These are phyloP conservation scores for Crenuchus spilurus DNA, from an alignment of 2,797 vertebrate species.

Conservation along the genomic window DNA sequence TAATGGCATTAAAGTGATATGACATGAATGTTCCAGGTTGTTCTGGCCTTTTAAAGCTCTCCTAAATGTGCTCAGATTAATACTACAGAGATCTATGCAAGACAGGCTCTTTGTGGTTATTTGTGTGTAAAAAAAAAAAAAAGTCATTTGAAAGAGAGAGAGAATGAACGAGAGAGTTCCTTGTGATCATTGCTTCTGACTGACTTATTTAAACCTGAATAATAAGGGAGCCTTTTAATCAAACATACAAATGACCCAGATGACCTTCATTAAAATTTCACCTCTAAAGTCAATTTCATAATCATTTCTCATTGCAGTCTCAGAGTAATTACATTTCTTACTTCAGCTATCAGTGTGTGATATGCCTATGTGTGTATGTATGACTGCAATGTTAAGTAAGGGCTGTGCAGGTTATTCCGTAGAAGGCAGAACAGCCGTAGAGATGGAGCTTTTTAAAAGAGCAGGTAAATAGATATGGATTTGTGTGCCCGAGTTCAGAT, in stretches of 20 bases:
- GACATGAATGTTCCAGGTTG: slow-evolving; percentile 2
- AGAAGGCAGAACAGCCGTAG: background rate
- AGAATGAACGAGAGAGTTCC: background rate
- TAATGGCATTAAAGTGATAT: background rate
- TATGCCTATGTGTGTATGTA: background rate
- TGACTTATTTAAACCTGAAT: slow-evolving; percentile 38
- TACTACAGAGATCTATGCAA: background rate
- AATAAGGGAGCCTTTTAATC: slow-evolving; percentile 36
- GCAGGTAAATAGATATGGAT: slow-evolving; percentile 52
- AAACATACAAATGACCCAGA: slow-evolving; percentile 38
- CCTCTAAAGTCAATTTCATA: slow-evolving; percentile 4
- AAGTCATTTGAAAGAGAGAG: background rate
- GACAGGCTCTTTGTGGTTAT: background rate
- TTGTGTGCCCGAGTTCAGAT: slow-evolving; percentile 41
- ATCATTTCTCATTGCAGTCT: background rate
- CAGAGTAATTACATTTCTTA: background rate
- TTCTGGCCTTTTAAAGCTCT: slow-evolving; percentile 3
- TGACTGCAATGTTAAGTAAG: background rate
- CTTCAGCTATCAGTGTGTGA: background rate
- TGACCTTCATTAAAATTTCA: slow-evolving; percentile 24
- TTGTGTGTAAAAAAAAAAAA: background rate
- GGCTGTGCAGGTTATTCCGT: background rate
- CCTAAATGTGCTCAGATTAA: background rate
- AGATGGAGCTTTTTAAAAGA: slow-evolving; percentile 3
- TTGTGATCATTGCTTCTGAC: slow-evolving; percentile 23